A percentile compares a stretch with the other conserved stretches of the same genome.
Evolutionary conservation across 2,888 invertebrate species (phyloP).

Genomic region (Drosophila bunnanda): DNA sequence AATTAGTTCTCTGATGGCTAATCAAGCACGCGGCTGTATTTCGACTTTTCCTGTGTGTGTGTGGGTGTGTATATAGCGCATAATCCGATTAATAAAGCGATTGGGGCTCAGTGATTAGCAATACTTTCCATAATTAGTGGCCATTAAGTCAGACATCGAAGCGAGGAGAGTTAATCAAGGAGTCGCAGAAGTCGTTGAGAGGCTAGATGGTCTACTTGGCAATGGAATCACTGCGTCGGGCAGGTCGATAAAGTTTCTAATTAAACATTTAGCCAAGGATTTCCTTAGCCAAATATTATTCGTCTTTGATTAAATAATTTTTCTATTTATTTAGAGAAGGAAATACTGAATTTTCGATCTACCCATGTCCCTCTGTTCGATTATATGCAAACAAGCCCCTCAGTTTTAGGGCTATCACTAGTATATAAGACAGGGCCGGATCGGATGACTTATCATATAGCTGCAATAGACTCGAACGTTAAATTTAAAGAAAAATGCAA

Average conservation of each 20-base stretch:
- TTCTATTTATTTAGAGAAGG: too few relatives aligned
- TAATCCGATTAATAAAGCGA: constrained; percentile 79
- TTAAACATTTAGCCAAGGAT: constrained; percentile 17
- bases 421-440: too few relatives aligned
- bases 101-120: constrained; percentile 71
- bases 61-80: constrained; percentile 47
- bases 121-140: constrained; percentile 76
- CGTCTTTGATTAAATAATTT: neutral
- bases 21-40: constrained; percentile 53
- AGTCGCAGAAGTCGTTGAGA: neutral
- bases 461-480: too few relatives aligned
- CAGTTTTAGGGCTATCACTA: too few relatives aligned
- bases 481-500: too few relatives aligned
- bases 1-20: constrained; percentile 74
- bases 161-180: constrained; percentile 33
- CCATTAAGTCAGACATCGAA: constrained; percentile 58
- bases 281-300: neutral
- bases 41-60: constrained; percentile 38
- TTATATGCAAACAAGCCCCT: too few relatives aligned
- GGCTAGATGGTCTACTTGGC: neutral
- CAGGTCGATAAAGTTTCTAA: constrained; percentile 26
- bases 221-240: neutral
- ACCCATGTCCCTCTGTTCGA: too few relatives aligned
- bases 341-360: too few relatives aligned
- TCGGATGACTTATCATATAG: too few relatives aligned